Conservation (phyloP, 2,113 vertebrate species). For the Cheirogaleus medius region DNA sequence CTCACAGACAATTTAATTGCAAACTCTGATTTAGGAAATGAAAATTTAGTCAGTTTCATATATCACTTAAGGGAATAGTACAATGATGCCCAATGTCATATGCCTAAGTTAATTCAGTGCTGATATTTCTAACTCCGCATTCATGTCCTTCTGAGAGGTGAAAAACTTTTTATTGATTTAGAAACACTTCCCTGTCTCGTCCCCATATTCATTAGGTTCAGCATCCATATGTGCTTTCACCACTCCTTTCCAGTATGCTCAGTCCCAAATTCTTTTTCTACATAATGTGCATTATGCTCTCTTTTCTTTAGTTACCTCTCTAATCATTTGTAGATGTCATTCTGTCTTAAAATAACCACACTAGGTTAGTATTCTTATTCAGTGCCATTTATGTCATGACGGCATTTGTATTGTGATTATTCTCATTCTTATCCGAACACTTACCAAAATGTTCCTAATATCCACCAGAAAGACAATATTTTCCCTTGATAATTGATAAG, state of each 20-base stretch:
- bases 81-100: background rate
- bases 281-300: accelerated
- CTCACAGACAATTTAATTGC: background rate
- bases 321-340: background rate
- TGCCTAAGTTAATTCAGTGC: background rate
- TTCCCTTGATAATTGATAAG: background rate
- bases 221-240: background rate
- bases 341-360: background rate
- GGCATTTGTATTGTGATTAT: background rate
- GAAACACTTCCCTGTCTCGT: background rate
- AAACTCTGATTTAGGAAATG: background rate
- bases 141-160: background rate
- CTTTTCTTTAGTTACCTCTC: background rate
- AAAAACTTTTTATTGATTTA: background rate
- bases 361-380: background rate
- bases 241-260: background rate
- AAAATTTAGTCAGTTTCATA: background rate
- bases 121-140: background rate
- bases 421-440: background rate
- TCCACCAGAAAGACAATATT: background rate
- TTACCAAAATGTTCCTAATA: background rate
- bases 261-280: background rate
- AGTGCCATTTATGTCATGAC: background rate
- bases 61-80: background rate
- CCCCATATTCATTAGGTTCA: background rate